Conservation (phyloP, 2,797 vertebrate species). For the Ctenopoma kingsleyae region DNA sequence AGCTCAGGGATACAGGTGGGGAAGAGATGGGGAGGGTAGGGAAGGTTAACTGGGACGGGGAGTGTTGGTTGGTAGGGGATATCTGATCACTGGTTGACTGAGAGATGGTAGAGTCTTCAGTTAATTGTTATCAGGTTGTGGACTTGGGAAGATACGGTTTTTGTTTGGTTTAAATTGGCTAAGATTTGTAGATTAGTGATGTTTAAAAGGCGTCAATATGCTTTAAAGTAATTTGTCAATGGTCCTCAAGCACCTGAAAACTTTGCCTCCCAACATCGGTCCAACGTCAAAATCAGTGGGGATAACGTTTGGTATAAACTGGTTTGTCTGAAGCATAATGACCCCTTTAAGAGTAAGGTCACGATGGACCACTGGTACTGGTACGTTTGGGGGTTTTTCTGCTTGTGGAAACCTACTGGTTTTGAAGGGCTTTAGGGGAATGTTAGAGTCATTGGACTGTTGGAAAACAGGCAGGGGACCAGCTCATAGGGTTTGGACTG, state of each 20-base stretch:
- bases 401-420: not conserved
- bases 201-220: slow-evolving; percentile 13
- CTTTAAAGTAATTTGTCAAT: not conserved
- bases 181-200: not conserved
- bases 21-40: slow-evolving; percentile 3
- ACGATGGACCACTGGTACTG: no score
- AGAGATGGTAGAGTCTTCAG: not conserved
- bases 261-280: not conserved
- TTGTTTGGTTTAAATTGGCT: not conserved
- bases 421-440: not conserved
- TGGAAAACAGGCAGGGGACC: no score
- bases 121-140: not conserved
- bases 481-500: no score
- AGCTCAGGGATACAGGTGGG: slow-evolving; percentile 49
- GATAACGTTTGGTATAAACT: not conserved
- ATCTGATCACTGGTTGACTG: not conserved
- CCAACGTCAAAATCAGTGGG: not conserved
- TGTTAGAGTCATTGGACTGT: no score
- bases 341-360: not conserved
- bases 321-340: slow-evolving; percentile 11
- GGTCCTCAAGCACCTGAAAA: not conserved
- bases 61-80: not conserved
- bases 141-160: not conserved
- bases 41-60: slow-evolving; percentile 6
- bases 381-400: not conserved